Conservation (phyloP, 2,113 vertebrate genomes). For the Calidris pygmaea region DNA sequence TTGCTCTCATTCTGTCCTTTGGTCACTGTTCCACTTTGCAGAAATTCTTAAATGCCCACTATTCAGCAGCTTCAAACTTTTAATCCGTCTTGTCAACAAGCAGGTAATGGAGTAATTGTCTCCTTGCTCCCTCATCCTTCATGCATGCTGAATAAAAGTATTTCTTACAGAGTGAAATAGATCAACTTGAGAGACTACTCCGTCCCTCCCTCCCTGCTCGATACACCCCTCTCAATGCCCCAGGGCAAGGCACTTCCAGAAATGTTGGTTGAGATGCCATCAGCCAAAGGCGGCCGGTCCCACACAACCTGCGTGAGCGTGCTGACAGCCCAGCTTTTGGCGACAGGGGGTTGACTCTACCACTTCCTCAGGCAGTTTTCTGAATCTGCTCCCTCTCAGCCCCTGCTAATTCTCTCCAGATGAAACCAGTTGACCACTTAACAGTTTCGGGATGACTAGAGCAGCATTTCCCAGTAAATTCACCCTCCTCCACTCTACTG, state of each 20-base stretch:
- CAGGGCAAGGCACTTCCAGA: conserved; percentile 11
- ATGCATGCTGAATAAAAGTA: neutral
- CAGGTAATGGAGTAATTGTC: conserved; percentile 37
- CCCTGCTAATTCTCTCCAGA: neutral
- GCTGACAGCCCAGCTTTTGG: conserved; percentile 6
- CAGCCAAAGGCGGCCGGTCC: neutral
- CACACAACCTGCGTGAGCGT: neutral
- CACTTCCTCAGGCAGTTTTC: conserved; percentile 17
- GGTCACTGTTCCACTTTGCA: neutral
- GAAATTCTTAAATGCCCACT: neutral
- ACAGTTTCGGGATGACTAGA: conserved; percentile 43
- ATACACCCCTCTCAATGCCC: neutral
- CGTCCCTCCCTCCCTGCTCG: neutral
- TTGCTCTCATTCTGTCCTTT: neutral
- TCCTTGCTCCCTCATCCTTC: neutral
- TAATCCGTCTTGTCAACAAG: conserved; percentile 30
- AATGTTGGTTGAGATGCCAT: conserved; percentile 15
- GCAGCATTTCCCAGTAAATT: conserved; percentile 17
- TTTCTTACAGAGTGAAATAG: neutral
- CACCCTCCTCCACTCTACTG: neutral
- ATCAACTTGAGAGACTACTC: neutral
- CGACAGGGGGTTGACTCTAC: neutral
- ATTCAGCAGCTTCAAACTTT: neutral
- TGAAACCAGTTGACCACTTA: conserved; percentile 20
- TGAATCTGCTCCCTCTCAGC: neutral